Evolutionary conservation across 2,888 invertebrate species (phyloP).

Genomic region (Cremastinae sp.): DNA sequence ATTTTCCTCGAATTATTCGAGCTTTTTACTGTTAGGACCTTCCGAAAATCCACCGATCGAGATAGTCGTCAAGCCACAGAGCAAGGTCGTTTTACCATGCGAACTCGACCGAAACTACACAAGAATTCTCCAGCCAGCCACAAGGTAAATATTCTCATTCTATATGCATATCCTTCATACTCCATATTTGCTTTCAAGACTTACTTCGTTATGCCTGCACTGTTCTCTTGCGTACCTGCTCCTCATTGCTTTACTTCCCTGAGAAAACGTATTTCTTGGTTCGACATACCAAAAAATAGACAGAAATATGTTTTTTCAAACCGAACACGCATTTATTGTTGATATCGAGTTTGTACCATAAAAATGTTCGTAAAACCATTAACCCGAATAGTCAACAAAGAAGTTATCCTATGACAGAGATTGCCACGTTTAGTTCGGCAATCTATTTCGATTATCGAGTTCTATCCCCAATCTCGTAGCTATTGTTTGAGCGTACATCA

Average conservation of each 20-base stretch:
- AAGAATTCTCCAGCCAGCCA: constrained; percentile 72
- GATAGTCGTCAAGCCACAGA: constrained; percentile 76
- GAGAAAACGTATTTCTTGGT: background rate
- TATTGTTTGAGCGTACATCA: constrained; percentile 13
- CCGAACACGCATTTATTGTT: too few species aligned
- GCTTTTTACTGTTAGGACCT: constrained; percentile 55
- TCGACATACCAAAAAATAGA: too few species aligned
- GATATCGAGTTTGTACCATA: too few species aligned
- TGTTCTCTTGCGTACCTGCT: constrained; percentile 13
- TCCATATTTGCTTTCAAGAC: constrained; percentile 26
- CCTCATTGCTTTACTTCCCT: constrained; percentile 12
- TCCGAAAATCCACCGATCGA: constrained; percentile 72
- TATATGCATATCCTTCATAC: constrained; percentile 23
- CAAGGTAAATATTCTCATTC: constrained; percentile 70
- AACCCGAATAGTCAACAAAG: too few species aligned
- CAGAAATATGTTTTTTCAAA: too few species aligned
- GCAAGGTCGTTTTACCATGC: constrained; percentile 77
- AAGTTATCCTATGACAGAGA: too few species aligned
- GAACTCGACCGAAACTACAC: constrained; percentile 77
- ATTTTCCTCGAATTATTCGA: constrained; percentile 64
- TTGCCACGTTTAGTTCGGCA: too few species aligned
- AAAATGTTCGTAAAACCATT: too few species aligned
- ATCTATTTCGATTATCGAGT: constrained; percentile 7
- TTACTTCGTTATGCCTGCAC: constrained; percentile 4
- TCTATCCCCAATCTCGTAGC: background rate